Evolutionary conservation across 2,888 invertebrate species (phyloP).

Genomic region (Apoderus coryli): DNA sequence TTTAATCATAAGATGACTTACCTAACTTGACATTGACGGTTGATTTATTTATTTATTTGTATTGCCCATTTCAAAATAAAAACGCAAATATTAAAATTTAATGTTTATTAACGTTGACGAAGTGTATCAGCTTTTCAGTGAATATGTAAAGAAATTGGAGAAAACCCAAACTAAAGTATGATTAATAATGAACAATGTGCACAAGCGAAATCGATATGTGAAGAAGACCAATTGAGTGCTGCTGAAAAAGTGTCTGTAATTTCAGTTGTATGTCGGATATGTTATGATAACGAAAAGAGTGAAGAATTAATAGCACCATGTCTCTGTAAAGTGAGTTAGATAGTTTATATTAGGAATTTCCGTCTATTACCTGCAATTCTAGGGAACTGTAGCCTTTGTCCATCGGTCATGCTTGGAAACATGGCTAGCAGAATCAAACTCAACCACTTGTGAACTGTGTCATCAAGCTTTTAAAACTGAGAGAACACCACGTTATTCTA

Average conservation of each 20-base stretch:
- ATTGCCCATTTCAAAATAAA: no score
- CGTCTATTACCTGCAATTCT: slow-evolving; percentile 15
- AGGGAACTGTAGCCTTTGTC: slow-evolving; percentile 58
- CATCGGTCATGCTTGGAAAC: slow-evolving; percentile 59
- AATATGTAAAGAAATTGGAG: no score
- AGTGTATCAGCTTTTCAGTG: no score
- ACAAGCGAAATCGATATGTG: no score
- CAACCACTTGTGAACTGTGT: slow-evolving; percentile 58
- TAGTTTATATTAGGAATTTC: not conserved
- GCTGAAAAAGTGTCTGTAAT: slow-evolving; percentile 21
- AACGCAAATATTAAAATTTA: no score
- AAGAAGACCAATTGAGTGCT: no score
- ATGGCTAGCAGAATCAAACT: slow-evolving; percentile 62
- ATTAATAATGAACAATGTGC: no score
- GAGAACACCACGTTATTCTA: slow-evolving; percentile 45
- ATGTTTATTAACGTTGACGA: no score
- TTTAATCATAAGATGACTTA: no score
- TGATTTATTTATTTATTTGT: no score
- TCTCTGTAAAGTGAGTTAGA: slow-evolving; percentile 32
- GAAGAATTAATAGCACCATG: slow-evolving; percentile 36
- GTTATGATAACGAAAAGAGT: slow-evolving; percentile 34
- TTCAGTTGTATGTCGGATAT: slow-evolving; percentile 35
- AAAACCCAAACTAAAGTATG: no score
- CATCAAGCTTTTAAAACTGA: slow-evolving; percentile 49
- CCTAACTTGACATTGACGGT: no score